These are phyloP conservation scores for Venturia canescens DNA, from an alignment of 1,140 invertebrate species.

Conservation along the genomic window DNA sequence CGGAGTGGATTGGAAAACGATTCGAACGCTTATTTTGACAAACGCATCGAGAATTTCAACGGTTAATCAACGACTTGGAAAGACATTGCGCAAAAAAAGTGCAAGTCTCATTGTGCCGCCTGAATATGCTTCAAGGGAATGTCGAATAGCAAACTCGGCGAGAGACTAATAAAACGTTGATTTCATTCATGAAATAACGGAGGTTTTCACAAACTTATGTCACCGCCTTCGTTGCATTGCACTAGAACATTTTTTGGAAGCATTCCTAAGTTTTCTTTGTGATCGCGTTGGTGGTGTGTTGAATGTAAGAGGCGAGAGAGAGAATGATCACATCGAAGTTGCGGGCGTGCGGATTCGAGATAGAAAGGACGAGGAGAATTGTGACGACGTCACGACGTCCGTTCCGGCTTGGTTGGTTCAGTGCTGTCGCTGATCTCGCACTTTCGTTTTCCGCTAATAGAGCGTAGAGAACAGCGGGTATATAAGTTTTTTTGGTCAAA, in stretches of 20 bases:
- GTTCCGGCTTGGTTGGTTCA: constrained; percentile 30
- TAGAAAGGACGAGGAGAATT: constrained; percentile 26
- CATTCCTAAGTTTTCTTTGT: constrained; percentile 16
- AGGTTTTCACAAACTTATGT: too few species aligned
- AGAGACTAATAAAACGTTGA: too few species aligned
- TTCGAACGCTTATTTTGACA: too few species aligned
- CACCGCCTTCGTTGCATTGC: too few species aligned
- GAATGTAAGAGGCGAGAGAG: neutral
- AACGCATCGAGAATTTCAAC: too few species aligned
- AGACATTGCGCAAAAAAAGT: too few species aligned
- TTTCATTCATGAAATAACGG: too few species aligned
- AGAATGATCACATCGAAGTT: constrained; percentile 36
- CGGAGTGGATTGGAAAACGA: too few species aligned
- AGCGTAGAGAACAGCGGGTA: constrained; percentile 36
- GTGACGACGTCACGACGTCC: constrained; percentile 38
- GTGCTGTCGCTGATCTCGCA: constrained; percentile 34
- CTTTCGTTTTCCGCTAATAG: constrained; percentile 42
- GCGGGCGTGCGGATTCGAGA: neutral
- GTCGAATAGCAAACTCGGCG: too few species aligned
- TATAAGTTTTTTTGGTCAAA: constrained; percentile 25
- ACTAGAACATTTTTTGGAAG: neutral
- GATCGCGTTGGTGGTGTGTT: neutral
- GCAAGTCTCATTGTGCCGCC: too few species aligned
- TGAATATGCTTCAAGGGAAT: too few species aligned
- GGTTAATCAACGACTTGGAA: too few species aligned